These are phyloP conservation scores for Entomobrya proxima DNA, from an alignment of 2,888 invertebrate genomes.

Conservation along the genomic window DNA sequence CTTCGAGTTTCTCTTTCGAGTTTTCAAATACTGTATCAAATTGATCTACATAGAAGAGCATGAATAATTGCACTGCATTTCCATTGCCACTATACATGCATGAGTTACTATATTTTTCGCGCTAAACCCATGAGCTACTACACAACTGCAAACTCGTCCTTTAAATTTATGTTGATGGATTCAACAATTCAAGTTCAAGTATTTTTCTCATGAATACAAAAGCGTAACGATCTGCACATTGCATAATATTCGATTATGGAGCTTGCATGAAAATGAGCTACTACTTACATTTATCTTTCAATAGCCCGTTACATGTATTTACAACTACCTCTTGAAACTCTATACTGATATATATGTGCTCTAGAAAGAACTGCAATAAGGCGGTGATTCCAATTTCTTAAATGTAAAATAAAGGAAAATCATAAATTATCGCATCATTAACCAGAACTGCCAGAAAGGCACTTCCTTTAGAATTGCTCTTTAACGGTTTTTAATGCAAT, in stretches of 20 bases:
- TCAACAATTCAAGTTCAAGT: constrained; percentile 48
- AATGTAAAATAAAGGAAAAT: neutral
- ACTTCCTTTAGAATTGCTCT: no score
- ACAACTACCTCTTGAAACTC: neutral
- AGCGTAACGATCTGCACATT: neutral
- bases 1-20: neutral
- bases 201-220: constrained; percentile 50
- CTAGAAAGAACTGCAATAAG: neutral
- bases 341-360: constrained; percentile 20
- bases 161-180: constrained; percentile 55
- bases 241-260: no score
- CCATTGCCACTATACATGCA: neutral
- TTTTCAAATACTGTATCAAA: constrained; percentile 42
- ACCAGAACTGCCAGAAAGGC: neutral
- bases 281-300: neutral
- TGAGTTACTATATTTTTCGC: neutral
- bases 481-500: no score
- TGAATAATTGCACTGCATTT: constrained; percentile 43
- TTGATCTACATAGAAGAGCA: constrained; percentile 39
- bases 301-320: constrained; percentile 27
- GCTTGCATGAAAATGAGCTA: neutral
- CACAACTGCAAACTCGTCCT: neutral
- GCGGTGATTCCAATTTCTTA: neutral
- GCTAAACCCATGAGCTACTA: neutral
- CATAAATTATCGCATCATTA: neutral